Base-by-base conservation (phyloP, 2,797 vertebrate genomes). In the Hydrocynus forskahlii region DNA sequence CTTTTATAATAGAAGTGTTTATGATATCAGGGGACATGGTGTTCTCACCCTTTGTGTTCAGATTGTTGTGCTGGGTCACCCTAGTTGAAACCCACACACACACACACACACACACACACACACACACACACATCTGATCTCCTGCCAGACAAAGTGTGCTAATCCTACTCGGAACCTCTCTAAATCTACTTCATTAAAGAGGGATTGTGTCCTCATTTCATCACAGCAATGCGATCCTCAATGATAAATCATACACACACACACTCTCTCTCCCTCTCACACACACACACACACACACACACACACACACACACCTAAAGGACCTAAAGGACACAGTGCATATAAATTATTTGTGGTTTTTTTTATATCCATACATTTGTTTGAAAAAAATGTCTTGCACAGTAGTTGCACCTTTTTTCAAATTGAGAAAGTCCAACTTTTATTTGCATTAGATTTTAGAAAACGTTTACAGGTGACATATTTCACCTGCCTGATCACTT, bases 121-220 rank as follows among this genome's bases (percentile, higher is more conserved):
- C 23, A 23, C 35, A 25, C 74, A 70, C 50, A 72, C 78, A 80
- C 71, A 60, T 69, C 76, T 82, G 82, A 71, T 60, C 79, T 71
- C 60, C 55, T 82, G 76, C 45, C 78, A 80, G 69, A 50, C 79
- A 71, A 52, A 73, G 77, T 82, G 81, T 81, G 80, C 25, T 86
- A 83, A 85, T 84, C 76, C 76, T 81, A 72, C 75, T 64, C 81
- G 83, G 79, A 86, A 83, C 63, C 75, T 77, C 71, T 73, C 50
- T 78, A 81, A 86, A 88, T 81, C 84, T 82, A 19, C 79, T 83
- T 87, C 69, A 86, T 85, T 85, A 86, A 71, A 80, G 81, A 76
- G 55, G 79, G 85, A 84, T 85, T 88, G 84, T 81, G 74, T 60
- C 78, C 67, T 81, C 79, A 83, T 75, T 75, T 68, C 55, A 76